Base-by-base conservation (phyloP, 64 coral and sea anemone species). In the Montipora foliosa region DNA sequence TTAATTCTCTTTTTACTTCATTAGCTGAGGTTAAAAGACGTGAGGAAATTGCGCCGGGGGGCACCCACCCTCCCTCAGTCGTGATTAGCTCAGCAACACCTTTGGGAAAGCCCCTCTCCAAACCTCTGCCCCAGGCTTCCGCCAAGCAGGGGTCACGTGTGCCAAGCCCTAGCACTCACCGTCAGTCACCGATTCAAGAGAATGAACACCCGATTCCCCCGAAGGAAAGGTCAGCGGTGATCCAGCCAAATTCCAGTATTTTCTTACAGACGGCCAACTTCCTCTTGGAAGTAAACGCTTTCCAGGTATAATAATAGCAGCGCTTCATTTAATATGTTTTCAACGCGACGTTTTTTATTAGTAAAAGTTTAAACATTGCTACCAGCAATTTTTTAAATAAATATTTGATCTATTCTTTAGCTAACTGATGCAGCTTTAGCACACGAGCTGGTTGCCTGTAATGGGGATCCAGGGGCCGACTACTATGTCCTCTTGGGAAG, bases 231-330 rank as follows among this genome's bases (percentile, higher is more conserved):
- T 66, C 82, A 25, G 62, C 78, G 8, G 89, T 88, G 53, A 77
- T 67, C 20, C 87, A 93, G 70, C 84, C 84, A 62, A 67, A 83
- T 74, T 66, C 87, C 16, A 93, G 97, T 76, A 89, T 99, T 67
- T 99, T 99, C 74, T 77, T 99, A 10, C 94, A 96, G 44, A 94
- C 95, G n/a, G 97, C 97, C 10, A 76, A 89, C 10, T 99, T 99
- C 73, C 87, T 95, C 5, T 73, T 99, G 66, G 95, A 99, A 90
- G 95, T 99, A 3, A 99, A 96, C 47, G 97, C 83, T 5, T 78
- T 99, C 11, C 89, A 93, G 92, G 97, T 99, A 73, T 86, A 78
- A 78, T 21, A 8, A 21, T 8, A 64, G 3, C 9, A 12, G 14
- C 61, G 9, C 13, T 16, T 12, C 61, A 4, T 11, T 14, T 64